Conservation (phyloP, 1,140 invertebrate species). For the Stegodyphus dumicola region DNA sequence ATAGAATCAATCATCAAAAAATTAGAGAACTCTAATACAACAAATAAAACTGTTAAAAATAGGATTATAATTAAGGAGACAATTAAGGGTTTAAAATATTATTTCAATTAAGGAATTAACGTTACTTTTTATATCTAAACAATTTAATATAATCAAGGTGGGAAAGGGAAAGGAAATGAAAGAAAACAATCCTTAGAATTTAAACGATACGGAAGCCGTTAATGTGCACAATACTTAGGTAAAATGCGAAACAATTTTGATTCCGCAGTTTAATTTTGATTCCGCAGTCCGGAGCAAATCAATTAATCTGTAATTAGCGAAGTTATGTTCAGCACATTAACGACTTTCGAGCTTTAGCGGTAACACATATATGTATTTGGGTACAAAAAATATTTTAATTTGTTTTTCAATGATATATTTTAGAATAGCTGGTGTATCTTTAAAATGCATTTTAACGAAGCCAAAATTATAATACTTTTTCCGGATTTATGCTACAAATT, state of each 20-base stretch:
- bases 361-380: background rate
- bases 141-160: background rate
- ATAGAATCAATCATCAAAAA: too few relatives aligned
- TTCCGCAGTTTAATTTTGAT: background rate
- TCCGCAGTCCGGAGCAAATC: background rate
- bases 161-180: background rate
- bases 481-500: too few relatives aligned
- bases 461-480: too few relatives aligned
- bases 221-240: background rate
- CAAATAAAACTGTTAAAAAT: too few relatives aligned
- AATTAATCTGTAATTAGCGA: background rate
- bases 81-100: too few relatives aligned
- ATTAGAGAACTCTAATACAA: too few relatives aligned
- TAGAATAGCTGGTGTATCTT: too few relatives aligned
- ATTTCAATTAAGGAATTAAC: too few relatives aligned
- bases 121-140: background rate
- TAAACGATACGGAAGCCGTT: background rate
- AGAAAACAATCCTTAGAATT: background rate
- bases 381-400: too few relatives aligned
- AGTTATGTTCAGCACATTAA: background rate
- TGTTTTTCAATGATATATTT: too few relatives aligned
- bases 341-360: background rate
- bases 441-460: too few relatives aligned
- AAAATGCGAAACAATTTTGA: background rate
- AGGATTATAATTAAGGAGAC: too few relatives aligned